A percentile compares a stretch with the other conserved stretches of the same genome.
These are phyloP conservation scores for Corythucha ciliata DNA, from an alignment of 2,888 invertebrate genomes.

Conservation along the genomic window DNA sequence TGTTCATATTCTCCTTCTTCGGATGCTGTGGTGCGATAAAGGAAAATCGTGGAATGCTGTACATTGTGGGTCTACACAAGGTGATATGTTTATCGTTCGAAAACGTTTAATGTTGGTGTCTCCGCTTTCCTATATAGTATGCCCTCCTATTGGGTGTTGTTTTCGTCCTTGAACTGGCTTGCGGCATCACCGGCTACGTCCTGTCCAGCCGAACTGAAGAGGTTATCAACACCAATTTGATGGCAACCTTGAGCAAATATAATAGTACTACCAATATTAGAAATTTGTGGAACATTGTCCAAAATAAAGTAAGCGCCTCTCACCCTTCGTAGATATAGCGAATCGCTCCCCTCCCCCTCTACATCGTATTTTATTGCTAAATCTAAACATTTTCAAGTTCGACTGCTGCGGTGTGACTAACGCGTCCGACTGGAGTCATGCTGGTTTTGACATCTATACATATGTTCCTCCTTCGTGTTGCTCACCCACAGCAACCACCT, in stretches of 20 bases:
- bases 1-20: constrained; percentile 42
- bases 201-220: constrained; percentile 13
- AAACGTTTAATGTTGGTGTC: not conserved
- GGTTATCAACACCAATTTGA: not conserved
- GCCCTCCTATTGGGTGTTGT: constrained; percentile 40
- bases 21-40: constrained; percentile 44
- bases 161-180: constrained; percentile 44
- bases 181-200: constrained; percentile 40
- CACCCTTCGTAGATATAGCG: too few relatives aligned
- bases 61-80: constrained; percentile 42
- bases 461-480: not conserved
- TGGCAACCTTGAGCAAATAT: constrained; percentile 22
- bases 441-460: too few relatives aligned
- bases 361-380: constrained; percentile 1
- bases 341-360: too few relatives aligned
- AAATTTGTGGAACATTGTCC: constrained; percentile 34
- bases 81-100: not conserved
- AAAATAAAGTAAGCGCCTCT: constrained; percentile 33
- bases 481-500: too few relatives aligned
- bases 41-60: constrained; percentile 44
- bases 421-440: constrained; percentile 25
- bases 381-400: constrained; percentile 24
- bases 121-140: constrained; percentile 37
- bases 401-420: constrained; percentile 29
- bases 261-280: constrained; percentile 27